These are phyloP conservation scores for Volucella bombylans DNA, from an alignment of 2,888 invertebrate genomes.

Conservation along the genomic window DNA sequence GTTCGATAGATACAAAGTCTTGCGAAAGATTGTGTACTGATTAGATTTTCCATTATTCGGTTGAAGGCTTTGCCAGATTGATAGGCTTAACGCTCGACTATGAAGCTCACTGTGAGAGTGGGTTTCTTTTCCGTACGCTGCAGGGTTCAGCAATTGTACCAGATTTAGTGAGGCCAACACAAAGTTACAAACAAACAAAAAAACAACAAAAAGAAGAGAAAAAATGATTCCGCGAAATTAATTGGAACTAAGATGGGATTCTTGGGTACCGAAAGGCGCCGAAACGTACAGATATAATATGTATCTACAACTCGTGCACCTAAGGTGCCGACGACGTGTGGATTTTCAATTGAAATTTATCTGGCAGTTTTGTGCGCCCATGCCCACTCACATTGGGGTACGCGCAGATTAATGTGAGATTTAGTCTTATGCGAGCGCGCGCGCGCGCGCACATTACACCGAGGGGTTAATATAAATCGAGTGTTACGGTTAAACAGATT, in stretches of 20 bases:
- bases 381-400: conserved; percentile 46
- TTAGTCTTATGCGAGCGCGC: conserved; percentile 8
- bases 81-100: conserved; percentile 17
- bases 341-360: conserved; percentile 68
- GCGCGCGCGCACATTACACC: conserved; percentile 10
- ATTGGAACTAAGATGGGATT: conserved; percentile 16
- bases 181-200: conserved; percentile 4
- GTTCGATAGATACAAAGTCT: conserved; percentile 4
- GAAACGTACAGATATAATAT: conserved; percentile 1
- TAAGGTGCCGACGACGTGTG: conserved; percentile 49
- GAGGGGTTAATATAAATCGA: conserved; percentile 70
- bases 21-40: conserved; percentile 41
- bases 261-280: conserved; percentile 9
- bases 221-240: conserved; percentile 33
- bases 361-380: conserved; percentile 54
- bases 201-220: not conserved
- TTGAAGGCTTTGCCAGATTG: conserved; percentile 26
- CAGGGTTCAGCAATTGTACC: conserved; percentile 50
- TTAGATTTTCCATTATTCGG: not conserved
- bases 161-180: conserved; percentile 18
- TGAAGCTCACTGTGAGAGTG: conserved; percentile 5
- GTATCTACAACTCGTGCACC: conserved; percentile 2
- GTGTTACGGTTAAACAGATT: conserved; percentile 70
- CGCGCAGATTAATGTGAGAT: conserved; percentile 67
- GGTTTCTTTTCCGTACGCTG: conserved; percentile 64